A percentile compares a stretch with the other conserved stretches of the same genome.
These are phyloP conservation scores for Carollia perspicillata DNA, from an alignment of 2,113 vertebrate genomes.

Conservation along the genomic window DNA sequence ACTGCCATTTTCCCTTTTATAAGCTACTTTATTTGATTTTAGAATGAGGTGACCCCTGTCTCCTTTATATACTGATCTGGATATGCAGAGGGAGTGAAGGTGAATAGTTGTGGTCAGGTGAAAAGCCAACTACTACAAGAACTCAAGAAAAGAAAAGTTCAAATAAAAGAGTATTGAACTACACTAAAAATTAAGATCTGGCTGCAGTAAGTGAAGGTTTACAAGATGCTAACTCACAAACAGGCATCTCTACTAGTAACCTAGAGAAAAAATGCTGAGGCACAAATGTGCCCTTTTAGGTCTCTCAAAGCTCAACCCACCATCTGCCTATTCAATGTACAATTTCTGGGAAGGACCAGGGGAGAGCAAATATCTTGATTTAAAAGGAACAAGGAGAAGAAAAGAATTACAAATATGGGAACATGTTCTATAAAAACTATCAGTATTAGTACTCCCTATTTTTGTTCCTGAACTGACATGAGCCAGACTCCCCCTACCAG, in stretches of 20 bases:
- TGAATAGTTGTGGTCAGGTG: background rate
- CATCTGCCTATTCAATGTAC: conserved; percentile 58
- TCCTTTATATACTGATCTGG: background rate
- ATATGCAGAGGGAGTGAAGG: background rate
- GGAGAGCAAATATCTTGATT: conserved; percentile 18
- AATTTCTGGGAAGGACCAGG: conserved; percentile 13
- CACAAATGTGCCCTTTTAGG: conserved; percentile 43
- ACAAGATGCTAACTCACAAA: background rate
- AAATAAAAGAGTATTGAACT: background rate
- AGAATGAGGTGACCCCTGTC: background rate
- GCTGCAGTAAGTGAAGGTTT: conserved; percentile 24
- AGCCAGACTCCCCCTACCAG: conserved; percentile 41
- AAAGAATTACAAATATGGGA: conserved; percentile 43
- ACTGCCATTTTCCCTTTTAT: too few species aligned
- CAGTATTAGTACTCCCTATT: conserved; percentile 54
- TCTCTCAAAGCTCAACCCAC: conserved; percentile 49
- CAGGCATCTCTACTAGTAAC: conserved; percentile 13
- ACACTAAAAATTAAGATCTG: conserved; percentile 5
- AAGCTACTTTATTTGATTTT: background rate
- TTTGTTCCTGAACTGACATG: conserved; percentile 63
- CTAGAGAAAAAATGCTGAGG: conserved; percentile 46
- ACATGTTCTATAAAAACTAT: conserved; percentile 51
- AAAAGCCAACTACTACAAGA: background rate
- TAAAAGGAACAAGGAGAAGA: conserved; percentile 37
- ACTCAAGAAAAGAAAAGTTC: background rate